A percentile compares a stretch with the other conserved stretches of the same genome.
Evolutionary conservation across 2,113 vertebrate genomes (phyloP).

Genomic region (Tursiops truncatus): DNA sequence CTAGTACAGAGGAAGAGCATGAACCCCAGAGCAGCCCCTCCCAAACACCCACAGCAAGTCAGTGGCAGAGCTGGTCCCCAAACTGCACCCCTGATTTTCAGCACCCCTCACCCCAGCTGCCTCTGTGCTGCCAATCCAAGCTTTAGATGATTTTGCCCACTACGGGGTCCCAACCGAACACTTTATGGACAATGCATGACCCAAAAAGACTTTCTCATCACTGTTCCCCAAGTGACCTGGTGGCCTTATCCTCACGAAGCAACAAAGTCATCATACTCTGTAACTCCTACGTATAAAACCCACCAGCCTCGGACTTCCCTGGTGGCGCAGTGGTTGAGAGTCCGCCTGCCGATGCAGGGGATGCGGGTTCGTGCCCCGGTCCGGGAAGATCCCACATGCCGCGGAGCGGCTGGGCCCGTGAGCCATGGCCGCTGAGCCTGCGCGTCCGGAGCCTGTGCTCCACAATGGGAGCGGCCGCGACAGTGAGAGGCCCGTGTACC

Average conservation of each 20-base stretch:
- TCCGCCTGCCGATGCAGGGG: too few species aligned
- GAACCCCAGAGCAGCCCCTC: not conserved
- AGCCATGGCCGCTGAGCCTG: too few species aligned
- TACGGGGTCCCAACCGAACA: accelerated
- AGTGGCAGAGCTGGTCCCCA: not conserved
- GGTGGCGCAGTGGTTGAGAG: too few species aligned
- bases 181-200: not conserved
- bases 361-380: too few species aligned
- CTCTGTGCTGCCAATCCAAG: not conserved
- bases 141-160: not conserved
- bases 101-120: too few species aligned
- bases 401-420: too few species aligned
- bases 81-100: not conserved
- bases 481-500: too few species aligned
- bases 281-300: not conserved
- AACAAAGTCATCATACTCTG: not conserved
- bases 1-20: not conserved
- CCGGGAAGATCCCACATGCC: too few species aligned
- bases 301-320: not conserved
- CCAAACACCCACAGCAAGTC: not conserved
- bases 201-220: not conserved
- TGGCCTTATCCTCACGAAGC: not conserved
- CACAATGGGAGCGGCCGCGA: too few species aligned
- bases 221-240: not conserved
- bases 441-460: too few species aligned